A percentile compares a stretch with the other conserved stretches of the same genome.
Evolutionary conservation across 2,113 vertebrate genomes (phyloP).

Genomic region (Pyxicephalus adspersus): DNA sequence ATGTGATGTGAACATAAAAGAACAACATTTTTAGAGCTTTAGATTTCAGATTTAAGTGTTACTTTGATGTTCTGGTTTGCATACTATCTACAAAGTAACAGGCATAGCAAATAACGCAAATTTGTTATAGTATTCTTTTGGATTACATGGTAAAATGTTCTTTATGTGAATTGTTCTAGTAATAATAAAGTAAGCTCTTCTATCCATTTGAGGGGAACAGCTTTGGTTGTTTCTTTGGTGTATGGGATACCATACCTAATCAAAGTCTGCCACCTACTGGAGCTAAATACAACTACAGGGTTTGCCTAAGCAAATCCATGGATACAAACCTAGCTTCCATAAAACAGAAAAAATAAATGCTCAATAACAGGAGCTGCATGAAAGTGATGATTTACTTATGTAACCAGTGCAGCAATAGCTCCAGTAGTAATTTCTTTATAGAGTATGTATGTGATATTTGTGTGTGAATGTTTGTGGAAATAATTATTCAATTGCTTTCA

Average conservation of each 20-base stretch:
- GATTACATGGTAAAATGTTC: slow-evolving; percentile 55
- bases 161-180: slow-evolving; percentile 53
- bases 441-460: no score
- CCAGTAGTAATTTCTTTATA: no score
- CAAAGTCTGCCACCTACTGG: slow-evolving; percentile 47
- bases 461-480: no score
- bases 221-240: slow-evolving; percentile 19
- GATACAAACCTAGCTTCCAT: no score
- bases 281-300: neutral
- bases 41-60: slow-evolving; percentile 56
- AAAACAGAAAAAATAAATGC: no score
- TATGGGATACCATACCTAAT: neutral
- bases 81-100: slow-evolving; percentile 57
- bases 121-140: slow-evolving; percentile 56
- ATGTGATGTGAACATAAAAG: slow-evolving; percentile 50
- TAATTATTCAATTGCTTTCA: no score
- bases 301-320: no score
- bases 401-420: no score
- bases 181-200: slow-evolving; percentile 47
- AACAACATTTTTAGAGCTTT: slow-evolving; percentile 54
- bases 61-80: slow-evolving; percentile 50
- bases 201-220: slow-evolving; percentile 23
- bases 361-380: no score
- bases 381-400: no score
- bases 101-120: slow-evolving; percentile 51